Evolutionary conservation across 1,140 invertebrate species (phyloP), one percentile per base, ranked within the genome.

Genomic region (Andrena cerasifolii): DNA sequence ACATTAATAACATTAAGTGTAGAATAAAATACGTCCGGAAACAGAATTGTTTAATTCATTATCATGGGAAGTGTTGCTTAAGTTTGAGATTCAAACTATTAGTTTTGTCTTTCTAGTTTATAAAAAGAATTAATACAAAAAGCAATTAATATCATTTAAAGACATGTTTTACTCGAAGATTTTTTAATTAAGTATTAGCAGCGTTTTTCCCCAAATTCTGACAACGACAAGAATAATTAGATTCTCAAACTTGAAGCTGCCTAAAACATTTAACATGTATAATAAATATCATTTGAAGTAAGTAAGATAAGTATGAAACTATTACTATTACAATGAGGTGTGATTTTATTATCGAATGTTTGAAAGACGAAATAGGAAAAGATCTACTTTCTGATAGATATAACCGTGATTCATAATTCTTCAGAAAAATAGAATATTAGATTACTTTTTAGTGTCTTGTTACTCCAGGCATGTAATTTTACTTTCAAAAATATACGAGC

Each of bases 391-490:
- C 73, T 77, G 83, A 87, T 73, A 86, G 77, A 87, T 83, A 87
- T 74, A 75, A 76, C 70, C 82, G 75, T 76, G 75, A 83, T 76
- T 66, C 28, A 61, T 77, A 85, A 85, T 75, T 82, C 87, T 73
- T 68, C 78, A 88, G 83, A 89, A 87, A 88, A 88, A 89, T 88
- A 85, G 86, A 88, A 83, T 62, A 84, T 84, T 85, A 79, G 73
- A 82, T 65, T 86, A 85, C 86, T 81, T 82, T 82, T 79, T 79
- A 79, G 63, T 81, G 54, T 82, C 85, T n/a, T 51, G 87, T 89
- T 89, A 89, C 89, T 89, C 89, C 89, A 89, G 89, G 89, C 88
- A 85, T 88, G 59, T 77, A 77, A 78, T 76, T 62, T 71, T 75
- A 84, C 58, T 54, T 79, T 75, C 59, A 59, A 83, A 82, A 74